A percentile compares a stretch with the other conserved stretches of the same genome.
phyloP scores from a whole-genome alignment of 2,113 vertebrate species.

The Prunella himalayana region DNA sequence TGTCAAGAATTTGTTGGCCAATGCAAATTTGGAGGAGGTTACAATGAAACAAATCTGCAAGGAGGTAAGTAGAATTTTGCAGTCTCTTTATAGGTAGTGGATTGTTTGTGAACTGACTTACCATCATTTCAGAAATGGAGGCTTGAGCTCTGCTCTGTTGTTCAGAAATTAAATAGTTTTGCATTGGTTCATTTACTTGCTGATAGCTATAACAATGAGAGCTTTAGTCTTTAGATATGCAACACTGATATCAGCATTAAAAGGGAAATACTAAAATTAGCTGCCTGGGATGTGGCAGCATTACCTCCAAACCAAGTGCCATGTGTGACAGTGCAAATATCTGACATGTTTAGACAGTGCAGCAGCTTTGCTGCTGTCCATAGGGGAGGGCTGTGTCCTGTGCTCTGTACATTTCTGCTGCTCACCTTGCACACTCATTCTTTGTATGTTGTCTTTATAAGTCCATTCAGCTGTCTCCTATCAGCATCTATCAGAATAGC shows the following conservation, averaged over 20 bases:
- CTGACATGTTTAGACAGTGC: background rate
- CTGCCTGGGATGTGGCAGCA: background rate
- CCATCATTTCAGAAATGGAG: background rate
- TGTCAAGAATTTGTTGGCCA: slow-evolving; percentile 84
- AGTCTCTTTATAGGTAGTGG: background rate
- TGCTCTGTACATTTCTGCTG: background rate
- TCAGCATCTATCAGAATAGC: background rate
- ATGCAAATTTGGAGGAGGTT: slow-evolving; percentile 89
- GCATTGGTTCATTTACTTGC: background rate
- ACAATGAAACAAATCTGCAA: slow-evolving; percentile 98
- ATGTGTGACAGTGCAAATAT: background rate
- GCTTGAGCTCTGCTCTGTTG: background rate
- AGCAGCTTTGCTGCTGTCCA: background rate
- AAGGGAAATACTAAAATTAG: background rate
- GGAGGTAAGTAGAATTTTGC: slow-evolving; percentile 69
- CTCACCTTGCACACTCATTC: background rate
- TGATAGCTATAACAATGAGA: background rate
- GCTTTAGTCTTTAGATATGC: background rate
- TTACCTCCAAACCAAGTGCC: background rate
- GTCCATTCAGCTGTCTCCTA: background rate
- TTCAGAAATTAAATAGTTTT: background rate
- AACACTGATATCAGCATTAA: background rate
- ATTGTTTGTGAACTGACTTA: background rate
- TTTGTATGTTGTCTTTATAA: background rate
- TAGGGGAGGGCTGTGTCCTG: background rate